Conservation (phyloP, 2,113 vertebrate species). For the Falco punctatus region DNA sequence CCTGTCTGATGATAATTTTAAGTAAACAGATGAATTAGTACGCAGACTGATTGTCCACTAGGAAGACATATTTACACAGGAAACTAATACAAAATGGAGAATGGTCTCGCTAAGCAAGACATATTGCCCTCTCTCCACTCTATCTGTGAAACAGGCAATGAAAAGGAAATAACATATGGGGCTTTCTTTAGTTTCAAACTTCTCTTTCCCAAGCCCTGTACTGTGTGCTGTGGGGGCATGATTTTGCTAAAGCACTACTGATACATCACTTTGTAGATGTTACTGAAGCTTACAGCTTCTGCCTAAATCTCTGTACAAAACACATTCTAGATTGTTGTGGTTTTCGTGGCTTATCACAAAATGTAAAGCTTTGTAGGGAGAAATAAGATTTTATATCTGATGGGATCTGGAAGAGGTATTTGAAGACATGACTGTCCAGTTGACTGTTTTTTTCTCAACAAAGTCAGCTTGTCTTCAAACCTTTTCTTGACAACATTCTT, state of each 20-base stretch:
- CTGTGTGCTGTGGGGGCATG: neutral
- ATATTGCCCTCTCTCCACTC: neutral
- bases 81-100: neutral
- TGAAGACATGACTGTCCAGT: neutral
- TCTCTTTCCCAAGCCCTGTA: neutral
- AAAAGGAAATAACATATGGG: neutral
- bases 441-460: neutral
- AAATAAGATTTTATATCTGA: neutral
- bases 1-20: neutral
- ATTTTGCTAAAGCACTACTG: neutral
- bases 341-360: neutral
- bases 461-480: neutral
- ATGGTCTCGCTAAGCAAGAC: neutral
- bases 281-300: neutral
- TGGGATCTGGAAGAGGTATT: neutral
- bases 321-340: neutral
- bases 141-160: neutral
- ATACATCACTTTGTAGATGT: neutral
- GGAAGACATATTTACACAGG: neutral
- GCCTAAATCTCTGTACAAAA: neutral
- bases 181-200: neutral
- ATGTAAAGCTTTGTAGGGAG: neutral
- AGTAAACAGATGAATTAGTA: constrained; percentile 10
- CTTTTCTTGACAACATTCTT: neutral
- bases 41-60: neutral